Evolutionary conservation across 2,888 invertebrate species (phyloP).

Genomic region (Eupithecia tripunctaria): DNA sequence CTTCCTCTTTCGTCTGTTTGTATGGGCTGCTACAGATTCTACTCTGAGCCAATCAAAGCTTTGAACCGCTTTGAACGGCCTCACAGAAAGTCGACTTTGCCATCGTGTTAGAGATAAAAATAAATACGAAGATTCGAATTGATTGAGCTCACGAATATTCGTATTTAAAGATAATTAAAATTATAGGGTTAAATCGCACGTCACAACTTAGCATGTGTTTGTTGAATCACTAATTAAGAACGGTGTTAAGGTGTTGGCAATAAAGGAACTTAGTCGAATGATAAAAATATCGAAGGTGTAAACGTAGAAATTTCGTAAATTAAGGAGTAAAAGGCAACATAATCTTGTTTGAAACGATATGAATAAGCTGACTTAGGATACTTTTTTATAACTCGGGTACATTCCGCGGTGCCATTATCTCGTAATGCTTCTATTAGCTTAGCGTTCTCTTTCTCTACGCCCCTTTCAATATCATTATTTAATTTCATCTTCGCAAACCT

Average conservation of each 20-base stretch:
- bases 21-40: constrained; percentile 79
- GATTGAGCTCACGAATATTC: constrained; percentile 78
- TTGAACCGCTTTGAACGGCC: constrained; percentile 39
- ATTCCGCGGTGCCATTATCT: constrained; percentile 82
- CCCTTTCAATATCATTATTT: constrained; percentile 53
- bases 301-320: constrained; percentile 60
- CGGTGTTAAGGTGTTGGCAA: constrained; percentile 71
- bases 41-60: constrained; percentile 51
- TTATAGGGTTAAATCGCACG: constrained; percentile 77
- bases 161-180: constrained; percentile 67
- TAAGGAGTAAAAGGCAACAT: constrained; percentile 73
- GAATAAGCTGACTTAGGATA: constrained; percentile 78
- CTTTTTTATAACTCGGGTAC: constrained; percentile 81
- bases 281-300: constrained; percentile 48
- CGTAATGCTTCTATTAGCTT: constrained; percentile 76
- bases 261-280: constrained; percentile 62
- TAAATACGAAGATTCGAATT: constrained; percentile 73
- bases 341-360: constrained; percentile 77
- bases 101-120: constrained; percentile 59
- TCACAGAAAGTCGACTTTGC: constrained; percentile 61
- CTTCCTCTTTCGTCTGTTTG: constrained; percentile 81
- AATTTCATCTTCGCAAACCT: constrained; percentile 50
- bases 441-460: constrained; percentile 69
- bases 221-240: constrained; percentile 70
- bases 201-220: constrained; percentile 83